A percentile compares a stretch with the other conserved stretches of the same genome.
These are phyloP conservation scores for Pempheris klunzingeri DNA, from an alignment of 2,797 vertebrate genomes.

Conservation along the genomic window DNA sequence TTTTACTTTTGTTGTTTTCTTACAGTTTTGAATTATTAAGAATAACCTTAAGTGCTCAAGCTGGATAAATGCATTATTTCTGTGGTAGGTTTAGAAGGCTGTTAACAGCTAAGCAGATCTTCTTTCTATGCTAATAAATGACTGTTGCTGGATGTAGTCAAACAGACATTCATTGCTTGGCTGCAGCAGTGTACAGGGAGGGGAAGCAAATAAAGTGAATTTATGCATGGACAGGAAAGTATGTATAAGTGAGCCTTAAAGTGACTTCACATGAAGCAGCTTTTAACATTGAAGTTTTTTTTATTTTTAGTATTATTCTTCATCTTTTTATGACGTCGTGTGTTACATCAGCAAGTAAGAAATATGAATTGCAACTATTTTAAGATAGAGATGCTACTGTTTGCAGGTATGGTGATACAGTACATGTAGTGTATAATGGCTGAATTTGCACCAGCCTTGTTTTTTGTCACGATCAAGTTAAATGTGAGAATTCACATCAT, in stretches of 20 bases:
- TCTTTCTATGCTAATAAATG: constrained; percentile 21
- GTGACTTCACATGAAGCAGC: neutral
- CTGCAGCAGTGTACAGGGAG: neutral
- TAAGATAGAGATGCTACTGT: neutral
- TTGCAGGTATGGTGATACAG: neutral
- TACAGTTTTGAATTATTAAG: constrained; percentile 3
- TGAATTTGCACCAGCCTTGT: neutral
- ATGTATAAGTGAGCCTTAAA: constrained; percentile 3
- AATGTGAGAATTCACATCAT: neutral
- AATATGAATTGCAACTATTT: neutral
- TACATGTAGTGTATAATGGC: neutral
- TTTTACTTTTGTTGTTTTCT: constrained; percentile 8
- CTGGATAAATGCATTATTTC: neutral
- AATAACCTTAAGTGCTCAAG: neutral
- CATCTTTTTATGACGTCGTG: neutral
- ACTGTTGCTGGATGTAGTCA: constrained; percentile 10
- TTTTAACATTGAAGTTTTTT: neutral
- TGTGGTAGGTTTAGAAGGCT: neutral
- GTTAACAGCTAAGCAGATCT: constrained; percentile 4
- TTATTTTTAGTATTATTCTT: too few species aligned
- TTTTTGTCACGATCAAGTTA: too few species aligned
- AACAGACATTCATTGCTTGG: constrained; percentile 15
- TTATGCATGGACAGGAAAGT: constrained; percentile 3
- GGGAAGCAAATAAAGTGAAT: constrained; percentile 11
- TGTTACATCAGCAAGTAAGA: neutral